Evolutionary conservation across 2,797 vertebrate species (phyloP).

Genomic region (Premnoplex brunnescens): DNA sequence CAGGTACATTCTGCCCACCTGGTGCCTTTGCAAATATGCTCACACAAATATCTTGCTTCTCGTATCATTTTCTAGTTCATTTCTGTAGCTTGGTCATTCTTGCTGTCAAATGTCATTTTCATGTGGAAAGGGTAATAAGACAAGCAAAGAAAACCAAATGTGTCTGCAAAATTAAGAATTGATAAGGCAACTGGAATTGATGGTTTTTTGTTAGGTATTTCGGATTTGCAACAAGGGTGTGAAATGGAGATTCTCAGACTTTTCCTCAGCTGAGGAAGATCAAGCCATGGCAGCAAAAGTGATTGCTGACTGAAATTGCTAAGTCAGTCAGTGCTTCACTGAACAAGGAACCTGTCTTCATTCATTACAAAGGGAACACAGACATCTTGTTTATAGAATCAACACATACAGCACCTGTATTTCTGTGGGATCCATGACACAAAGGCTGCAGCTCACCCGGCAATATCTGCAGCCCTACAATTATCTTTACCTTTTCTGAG

Average conservation of each 20-base stretch:
- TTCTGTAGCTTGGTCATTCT: neutral
- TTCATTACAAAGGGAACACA: neutral
- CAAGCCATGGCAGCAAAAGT: neutral
- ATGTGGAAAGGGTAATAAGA: neutral
- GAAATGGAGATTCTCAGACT: neutral
- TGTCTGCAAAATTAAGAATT: neutral
- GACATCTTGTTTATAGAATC: neutral
- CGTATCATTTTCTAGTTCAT: neutral
- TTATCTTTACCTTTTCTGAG: neutral
- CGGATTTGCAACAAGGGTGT: neutral
- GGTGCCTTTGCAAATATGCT: neutral
- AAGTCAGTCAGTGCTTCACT: neutral
- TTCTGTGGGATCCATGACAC: neutral
- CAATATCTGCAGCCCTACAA: neutral
- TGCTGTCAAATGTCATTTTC: neutral
- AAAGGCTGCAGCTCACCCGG: neutral
- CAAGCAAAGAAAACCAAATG: neutral
- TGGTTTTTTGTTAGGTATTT: neutral
- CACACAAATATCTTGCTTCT: neutral
- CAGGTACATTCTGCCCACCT: neutral
- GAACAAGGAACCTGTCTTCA: neutral
- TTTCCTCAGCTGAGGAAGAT: neutral
- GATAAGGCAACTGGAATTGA: neutral
- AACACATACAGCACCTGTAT: rapidly evolving
- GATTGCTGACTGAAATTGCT: neutral